phyloP scores from a whole-genome alignment of 2,888 invertebrate species.

The Orthosia cruda region DNA sequence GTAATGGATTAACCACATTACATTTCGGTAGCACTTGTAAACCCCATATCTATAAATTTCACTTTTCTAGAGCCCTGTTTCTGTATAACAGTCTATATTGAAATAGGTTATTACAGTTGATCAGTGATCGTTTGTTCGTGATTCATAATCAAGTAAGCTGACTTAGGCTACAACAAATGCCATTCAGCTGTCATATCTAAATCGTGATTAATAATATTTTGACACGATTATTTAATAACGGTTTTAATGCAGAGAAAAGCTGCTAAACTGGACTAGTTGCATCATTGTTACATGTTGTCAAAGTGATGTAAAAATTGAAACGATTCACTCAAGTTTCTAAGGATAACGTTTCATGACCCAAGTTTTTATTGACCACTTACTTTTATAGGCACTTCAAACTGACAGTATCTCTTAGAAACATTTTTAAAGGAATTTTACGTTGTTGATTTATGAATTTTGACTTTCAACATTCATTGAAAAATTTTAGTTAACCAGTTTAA shows the following conservation, averaged over 20 bases:
- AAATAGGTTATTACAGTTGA: conserved; percentile 14
- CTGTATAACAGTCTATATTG: background rate
- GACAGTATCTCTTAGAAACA: conserved; percentile 35
- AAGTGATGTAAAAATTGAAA: conserved; percentile 26
- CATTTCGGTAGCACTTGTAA: no score
- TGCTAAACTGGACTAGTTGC: background rate
- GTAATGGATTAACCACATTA: no score
- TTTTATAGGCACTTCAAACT: conserved; percentile 52
- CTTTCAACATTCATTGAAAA: conserved; percentile 31
- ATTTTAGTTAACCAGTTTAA: conserved; percentile 22
- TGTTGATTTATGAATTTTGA: conserved; percentile 53
- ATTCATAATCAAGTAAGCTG: conserved; percentile 29
- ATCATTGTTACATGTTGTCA: conserved; percentile 8
- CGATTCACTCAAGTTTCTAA: conserved; percentile 35
- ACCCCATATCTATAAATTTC: no score
- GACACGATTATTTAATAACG: conserved; percentile 19
- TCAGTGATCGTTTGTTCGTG: background rate
- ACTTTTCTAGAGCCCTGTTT: background rate
- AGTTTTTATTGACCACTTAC: conserved; percentile 49
- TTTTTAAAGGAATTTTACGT: conserved; percentile 49
- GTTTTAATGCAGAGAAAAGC: background rate
- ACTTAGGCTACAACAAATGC: conserved; percentile 21
- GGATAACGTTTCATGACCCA: conserved; percentile 23
- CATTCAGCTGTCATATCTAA: conserved; percentile 39
- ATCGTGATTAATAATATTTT: conserved; percentile 13